These are phyloP conservation scores for Chaenodraco wilsoni DNA, from an alignment of 2,797 vertebrate genomes.

Conservation along the genomic window DNA sequence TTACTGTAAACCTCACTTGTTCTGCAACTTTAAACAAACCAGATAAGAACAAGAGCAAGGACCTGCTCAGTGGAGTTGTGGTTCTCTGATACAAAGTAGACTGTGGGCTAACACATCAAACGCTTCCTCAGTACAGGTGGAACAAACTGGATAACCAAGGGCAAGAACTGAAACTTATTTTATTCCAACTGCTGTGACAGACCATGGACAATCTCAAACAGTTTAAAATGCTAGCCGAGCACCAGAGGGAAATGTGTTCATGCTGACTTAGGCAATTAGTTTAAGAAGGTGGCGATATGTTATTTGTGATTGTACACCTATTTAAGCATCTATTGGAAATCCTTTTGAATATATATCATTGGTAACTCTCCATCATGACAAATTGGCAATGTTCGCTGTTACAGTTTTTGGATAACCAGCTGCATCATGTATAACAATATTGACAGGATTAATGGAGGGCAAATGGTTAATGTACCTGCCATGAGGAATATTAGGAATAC, in stretches of 20 bases:
- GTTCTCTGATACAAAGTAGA: neutral
- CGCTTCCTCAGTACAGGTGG: neutral
- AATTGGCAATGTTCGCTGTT: neutral
- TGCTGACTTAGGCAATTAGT: too few species aligned
- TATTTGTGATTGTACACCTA: too few species aligned
- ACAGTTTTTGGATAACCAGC: neutral
- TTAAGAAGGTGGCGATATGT: too few species aligned
- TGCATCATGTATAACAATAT: neutral
- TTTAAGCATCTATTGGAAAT: neutral
- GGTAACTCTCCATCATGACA: neutral
- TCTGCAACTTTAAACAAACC: slow-evolving; percentile 8
- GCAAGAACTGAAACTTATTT: neutral
- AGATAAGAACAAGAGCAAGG: neutral
- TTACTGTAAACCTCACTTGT: slow-evolving; percentile 67
- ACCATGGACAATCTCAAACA: too few species aligned
- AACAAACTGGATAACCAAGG: neutral
- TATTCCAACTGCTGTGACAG: too few species aligned
- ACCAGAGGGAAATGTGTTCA: too few species aligned
- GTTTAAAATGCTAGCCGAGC: too few species aligned
- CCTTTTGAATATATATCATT: neutral
- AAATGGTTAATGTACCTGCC: slow-evolving; percentile 35
- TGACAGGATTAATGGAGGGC: neutral
- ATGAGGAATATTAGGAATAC: neutral
- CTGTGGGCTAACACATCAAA: neutral
- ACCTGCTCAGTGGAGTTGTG: neutral